Conservation (phyloP, 2,797 vertebrate genomes). For the Heterohyrax brucei region DNA sequence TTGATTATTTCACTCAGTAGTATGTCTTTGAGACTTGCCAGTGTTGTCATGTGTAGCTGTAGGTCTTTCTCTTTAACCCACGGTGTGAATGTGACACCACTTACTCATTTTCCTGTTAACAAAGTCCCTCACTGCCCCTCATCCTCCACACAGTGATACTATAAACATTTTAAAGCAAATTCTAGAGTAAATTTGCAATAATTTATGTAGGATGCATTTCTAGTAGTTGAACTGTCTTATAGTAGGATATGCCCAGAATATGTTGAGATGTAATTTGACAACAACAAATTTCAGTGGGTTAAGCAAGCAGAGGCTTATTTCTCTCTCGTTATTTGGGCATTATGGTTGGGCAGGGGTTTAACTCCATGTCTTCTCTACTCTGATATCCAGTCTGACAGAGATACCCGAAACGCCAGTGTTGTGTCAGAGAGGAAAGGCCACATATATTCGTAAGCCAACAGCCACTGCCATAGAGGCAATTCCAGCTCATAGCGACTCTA, state of each 20-base stretch:
- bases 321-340: not conserved
- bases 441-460: not conserved
- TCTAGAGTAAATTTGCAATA: not conserved
- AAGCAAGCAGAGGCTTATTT: not conserved
- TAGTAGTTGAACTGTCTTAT: not conserved
- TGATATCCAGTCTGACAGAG: not conserved
- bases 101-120: not conserved
- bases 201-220: not conserved
- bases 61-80: not conserved
- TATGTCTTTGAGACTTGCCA: not conserved
- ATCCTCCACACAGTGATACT: not conserved
- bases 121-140: not conserved
- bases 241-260: not conserved
- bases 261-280: not conserved
- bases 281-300: not conserved
- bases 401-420: not conserved
- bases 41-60: not conserved
- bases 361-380: not conserved
- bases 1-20: not conserved
- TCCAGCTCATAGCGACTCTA: too few species aligned
- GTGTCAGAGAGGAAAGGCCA: not conserved
- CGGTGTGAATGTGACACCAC: not conserved
- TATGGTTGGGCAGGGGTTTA: not conserved
- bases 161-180: slow-evolving; percentile 31
- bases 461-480: too few species aligned